Evolutionary conservation across 1,140 invertebrate species (phyloP), one percentile per base, ranked within the genome.

Genomic region (Bilobella aurantiaca): DNA sequence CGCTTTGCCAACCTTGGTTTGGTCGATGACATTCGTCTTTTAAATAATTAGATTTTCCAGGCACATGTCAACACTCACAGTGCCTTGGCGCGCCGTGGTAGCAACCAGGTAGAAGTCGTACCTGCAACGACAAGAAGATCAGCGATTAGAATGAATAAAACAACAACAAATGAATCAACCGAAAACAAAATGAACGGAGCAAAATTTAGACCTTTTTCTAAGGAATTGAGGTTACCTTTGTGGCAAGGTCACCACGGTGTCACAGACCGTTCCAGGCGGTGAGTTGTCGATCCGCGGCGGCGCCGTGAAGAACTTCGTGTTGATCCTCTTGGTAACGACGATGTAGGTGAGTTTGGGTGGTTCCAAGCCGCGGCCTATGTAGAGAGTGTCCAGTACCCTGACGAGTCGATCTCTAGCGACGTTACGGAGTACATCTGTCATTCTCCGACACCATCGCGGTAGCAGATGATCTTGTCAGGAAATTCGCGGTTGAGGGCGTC

Each of bases 241-340:
- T 42, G 75, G 75, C 3, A 79, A 70, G 3, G 83, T 84, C 18
- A 84, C 76, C 2, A 75, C 76, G 61, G 79, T 76, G 74, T 85
- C 83, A 1, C 83, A 75, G 25, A 84, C 76, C 5, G 82, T 82
- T 21, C 83, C 83, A 46, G 83, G 81, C 23, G 76, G 75, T 1
- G 83, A 82, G 74, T 85, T 85, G 58, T 59, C 58, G 5, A 21
- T 21, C 1, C 71, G 49, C 21, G 5, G 3, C 5, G 29, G 12
- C 23, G 30, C 14, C 5, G 31, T 47, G 8, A 53, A 5, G 21
- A 42, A 3, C n/a, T n/a, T 16, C 42, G 88, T 89, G 74, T 92
- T 96, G 42, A 95, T 91, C 27, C 92, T 79, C 74, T 97, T 97
- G 76, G 96, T 91, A 2, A 96, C 90, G n/a, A 96, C 82, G 1